Evolutionary conservation across 2,113 vertebrate species (phyloP), one percentile per base, ranked within the genome.

Genomic region (Hippocampus guttulatus): DNA sequence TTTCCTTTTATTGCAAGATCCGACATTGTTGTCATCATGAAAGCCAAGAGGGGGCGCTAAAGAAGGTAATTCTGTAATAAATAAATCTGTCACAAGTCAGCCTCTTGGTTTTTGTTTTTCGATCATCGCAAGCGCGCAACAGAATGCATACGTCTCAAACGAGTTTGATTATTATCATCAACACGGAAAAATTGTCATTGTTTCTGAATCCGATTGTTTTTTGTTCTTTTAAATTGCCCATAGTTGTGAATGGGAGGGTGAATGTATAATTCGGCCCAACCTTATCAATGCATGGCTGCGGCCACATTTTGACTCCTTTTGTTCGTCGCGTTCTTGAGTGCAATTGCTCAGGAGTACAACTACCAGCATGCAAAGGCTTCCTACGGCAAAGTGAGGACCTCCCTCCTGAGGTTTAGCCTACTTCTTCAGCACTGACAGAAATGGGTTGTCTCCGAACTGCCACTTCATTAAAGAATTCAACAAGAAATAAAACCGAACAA

Each of bases 31-130:
- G 87, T 84, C 85, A 87, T 92, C 89, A 94, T 93, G 93, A 93
- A 93, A 93, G 88, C 86, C 82, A 61, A 89, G 88, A 91, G 91
- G 93, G 86, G 89, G 89, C 89, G 86, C 88, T 87, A 89, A 95
- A 93, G 93, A 92, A 90, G 92, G 87, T 90, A 90, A 90, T 93
- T 95, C 95, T 93, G 95, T 94, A 93, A 92, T 93, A 27, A 27
- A 27, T 27, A 33, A 30, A 30, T 30, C 30, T 30, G 30, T 94
- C 92, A 95, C 95, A 93, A 94, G 93, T 94, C 94, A 95, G 76
- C 92, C 93, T 16, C 57, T 60, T 9, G 21, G 8, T n/a, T 52
- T 20, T 58, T 58, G 8, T 6, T 3, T 58, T 58, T 30, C 15
- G 7, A 52, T 60, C 18, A 16, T 18, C 1, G 54, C 8, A 1